A percentile compares a stretch with the other conserved stretches of the same genome.
phyloP scores from a whole-genome alignment of 2,888 invertebrate species.

The Leptopterna dolabrata region DNA sequence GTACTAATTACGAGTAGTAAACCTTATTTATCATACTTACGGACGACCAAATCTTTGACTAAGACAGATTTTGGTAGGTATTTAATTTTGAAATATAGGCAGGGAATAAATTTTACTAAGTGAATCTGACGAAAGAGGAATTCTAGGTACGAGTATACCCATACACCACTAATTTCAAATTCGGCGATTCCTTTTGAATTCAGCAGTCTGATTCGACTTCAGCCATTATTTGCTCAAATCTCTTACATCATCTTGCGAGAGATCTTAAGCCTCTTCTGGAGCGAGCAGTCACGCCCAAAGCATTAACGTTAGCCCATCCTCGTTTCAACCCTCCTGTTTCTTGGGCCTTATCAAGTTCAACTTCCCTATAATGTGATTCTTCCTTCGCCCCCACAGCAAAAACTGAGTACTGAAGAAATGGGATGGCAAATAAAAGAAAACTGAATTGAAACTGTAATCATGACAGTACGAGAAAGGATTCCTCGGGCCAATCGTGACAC shows the following conservation, averaged over 20 bases:
- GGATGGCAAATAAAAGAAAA: not conserved
- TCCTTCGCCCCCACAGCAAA: not conserved
- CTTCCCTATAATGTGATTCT: not conserved
- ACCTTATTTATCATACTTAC: too few relatives aligned
- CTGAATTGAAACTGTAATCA: not conserved
- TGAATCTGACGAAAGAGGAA: too few relatives aligned
- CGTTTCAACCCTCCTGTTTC: not conserved
- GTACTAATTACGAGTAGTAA: too few relatives aligned
- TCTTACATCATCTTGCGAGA: not conserved
- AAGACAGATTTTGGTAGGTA: too few relatives aligned
- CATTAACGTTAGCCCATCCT: not conserved
- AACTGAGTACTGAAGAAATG: not conserved
- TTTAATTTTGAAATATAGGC: too few relatives aligned
- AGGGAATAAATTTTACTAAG: too few relatives aligned
- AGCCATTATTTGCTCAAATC: not conserved
- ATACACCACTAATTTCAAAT: too few relatives aligned
- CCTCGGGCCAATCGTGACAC: not conserved
- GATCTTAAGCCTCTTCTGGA: not conserved
- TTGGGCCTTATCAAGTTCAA: not conserved
- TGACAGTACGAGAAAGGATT: not conserved
- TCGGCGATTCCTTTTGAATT: too few relatives aligned
- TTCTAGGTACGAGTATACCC: too few relatives aligned
- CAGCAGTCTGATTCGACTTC: not conserved
- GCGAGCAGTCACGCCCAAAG: not conserved
- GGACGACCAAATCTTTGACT: too few relatives aligned